phyloP scores from a whole-genome alignment of 2,888 invertebrate species.

The Eristalinus aeneus region DNA sequence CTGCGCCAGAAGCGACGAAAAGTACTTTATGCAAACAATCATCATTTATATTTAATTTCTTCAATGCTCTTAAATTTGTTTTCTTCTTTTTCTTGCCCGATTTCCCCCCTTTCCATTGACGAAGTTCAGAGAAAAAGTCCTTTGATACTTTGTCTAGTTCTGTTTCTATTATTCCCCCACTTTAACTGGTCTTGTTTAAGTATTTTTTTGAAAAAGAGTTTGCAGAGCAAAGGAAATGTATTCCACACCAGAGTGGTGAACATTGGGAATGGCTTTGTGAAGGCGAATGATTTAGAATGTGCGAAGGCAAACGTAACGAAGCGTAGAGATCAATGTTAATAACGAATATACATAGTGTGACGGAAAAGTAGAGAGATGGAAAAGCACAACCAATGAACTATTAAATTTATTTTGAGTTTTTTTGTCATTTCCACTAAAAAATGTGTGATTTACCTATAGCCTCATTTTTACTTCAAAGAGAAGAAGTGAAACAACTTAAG shows the following conservation, averaged over 20 bases:
- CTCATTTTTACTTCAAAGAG: no score
- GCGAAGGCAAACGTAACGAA: no score
- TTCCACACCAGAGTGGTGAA: not conserved
- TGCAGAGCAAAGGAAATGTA: not conserved
- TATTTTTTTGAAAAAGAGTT: not conserved
- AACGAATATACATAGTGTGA: no score
- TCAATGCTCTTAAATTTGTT: not conserved
- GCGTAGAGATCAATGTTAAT: no score
- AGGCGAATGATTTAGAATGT: not conserved
- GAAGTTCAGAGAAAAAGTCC: not conserved
- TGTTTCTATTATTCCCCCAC: not conserved
- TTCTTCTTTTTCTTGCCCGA: not conserved
- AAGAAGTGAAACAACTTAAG: no score
- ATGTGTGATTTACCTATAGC: not conserved
- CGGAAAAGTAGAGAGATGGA: no score
- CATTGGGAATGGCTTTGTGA: not conserved
- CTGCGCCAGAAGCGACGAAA: slow-evolving; percentile 23
- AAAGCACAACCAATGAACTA: not conserved
- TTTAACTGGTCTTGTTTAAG: not conserved
- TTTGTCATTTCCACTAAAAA: not conserved
- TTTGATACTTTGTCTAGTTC: slow-evolving; percentile 11
- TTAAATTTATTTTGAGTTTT: not conserved
- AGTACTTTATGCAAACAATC: slow-evolving; percentile 25
- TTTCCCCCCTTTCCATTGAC: not conserved
- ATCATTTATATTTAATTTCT: slow-evolving; percentile 8